These are phyloP conservation scores for Luidia sarsii DNA, from an alignment of 53 echinoderm and acorn worm species.

Conservation along the genomic window DNA sequence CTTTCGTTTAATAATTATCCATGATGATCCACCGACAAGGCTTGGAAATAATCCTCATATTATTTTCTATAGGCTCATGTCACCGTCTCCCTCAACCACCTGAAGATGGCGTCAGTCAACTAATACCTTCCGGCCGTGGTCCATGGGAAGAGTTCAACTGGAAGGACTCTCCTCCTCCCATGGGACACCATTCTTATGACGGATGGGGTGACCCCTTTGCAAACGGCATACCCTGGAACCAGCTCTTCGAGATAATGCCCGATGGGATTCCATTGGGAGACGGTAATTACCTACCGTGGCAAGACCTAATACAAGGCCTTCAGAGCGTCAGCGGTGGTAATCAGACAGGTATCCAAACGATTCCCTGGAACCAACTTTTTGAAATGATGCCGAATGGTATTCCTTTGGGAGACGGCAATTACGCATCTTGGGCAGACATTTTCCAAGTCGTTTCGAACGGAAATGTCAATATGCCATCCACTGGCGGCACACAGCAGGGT, in stretches of 20 bases:
- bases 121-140: neutral
- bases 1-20: no score
- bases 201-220: neutral
- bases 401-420: slow-evolving; percentile 9
- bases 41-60: no score
- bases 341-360: no score
- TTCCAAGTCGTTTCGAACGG: no score
- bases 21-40: no score
- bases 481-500: no score
- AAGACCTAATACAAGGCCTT: neutral
- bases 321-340: no score
- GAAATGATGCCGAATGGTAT: slow-evolving; percentile 5
- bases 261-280: slow-evolving; percentile 13
- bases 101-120: neutral
- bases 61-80: neutral
- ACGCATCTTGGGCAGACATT: no score
- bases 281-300: slow-evolving; percentile 6
- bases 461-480: no score
- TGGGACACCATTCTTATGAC: neutral
- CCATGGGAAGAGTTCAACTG: slow-evolving; percentile 28
- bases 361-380: no score
- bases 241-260: neutral
- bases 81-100: slow-evolving; percentile 2
- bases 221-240: neutral
- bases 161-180: slow-evolving; percentile 3